Evolutionary conservation across 1,140 invertebrate species (phyloP).

Genomic region (Micrasema longulum): DNA sequence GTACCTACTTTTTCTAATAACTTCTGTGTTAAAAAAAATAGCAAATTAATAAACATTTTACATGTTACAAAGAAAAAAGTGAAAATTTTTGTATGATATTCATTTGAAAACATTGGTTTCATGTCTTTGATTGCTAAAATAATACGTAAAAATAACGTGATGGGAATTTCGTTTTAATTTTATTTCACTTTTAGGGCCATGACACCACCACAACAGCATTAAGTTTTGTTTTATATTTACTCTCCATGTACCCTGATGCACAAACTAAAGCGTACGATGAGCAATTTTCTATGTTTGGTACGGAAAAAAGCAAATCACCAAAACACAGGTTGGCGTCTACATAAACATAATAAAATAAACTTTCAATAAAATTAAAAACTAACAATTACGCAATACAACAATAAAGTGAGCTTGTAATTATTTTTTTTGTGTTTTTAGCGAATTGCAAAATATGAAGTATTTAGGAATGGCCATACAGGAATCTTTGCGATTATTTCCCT

Average conservation of each 20-base stretch:
- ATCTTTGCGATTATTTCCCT: conserved; percentile 73
- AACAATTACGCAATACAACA: too few relatives aligned
- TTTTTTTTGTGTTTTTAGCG: conserved; percentile 58
- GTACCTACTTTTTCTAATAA: conserved; percentile 66
- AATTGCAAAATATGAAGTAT: conserved; percentile 75
- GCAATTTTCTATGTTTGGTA: conserved; percentile 63
- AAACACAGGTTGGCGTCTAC: conserved; percentile 63
- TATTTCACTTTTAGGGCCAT: conserved; percentile 71
- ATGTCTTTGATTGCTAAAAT: too few relatives aligned
- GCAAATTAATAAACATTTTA: too few relatives aligned
- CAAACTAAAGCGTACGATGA: conserved; percentile 68
- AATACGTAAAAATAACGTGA: too few relatives aligned
- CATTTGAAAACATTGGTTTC: too few relatives aligned
- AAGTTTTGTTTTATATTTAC: conserved; percentile 66
- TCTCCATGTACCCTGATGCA: conserved; percentile 67
- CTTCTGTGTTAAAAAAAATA: too few relatives aligned
- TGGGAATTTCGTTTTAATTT: too few relatives aligned
- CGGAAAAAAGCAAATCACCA: conserved; percentile 62
- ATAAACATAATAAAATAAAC: too few relatives aligned
- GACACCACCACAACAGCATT: conserved; percentile 80
- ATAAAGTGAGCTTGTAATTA: neutral
- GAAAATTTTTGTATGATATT: too few relatives aligned
- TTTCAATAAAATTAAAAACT: too few relatives aligned
- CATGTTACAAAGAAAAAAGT: too few relatives aligned
- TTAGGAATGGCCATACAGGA: conserved; percentile 77